Percentiles rank a stretch among this genome's conserved stretches.
Evolutionary conservation across 2,113 vertebrate genomes (phyloP).

Genomic region (Triplophysa dalaica): DNA sequence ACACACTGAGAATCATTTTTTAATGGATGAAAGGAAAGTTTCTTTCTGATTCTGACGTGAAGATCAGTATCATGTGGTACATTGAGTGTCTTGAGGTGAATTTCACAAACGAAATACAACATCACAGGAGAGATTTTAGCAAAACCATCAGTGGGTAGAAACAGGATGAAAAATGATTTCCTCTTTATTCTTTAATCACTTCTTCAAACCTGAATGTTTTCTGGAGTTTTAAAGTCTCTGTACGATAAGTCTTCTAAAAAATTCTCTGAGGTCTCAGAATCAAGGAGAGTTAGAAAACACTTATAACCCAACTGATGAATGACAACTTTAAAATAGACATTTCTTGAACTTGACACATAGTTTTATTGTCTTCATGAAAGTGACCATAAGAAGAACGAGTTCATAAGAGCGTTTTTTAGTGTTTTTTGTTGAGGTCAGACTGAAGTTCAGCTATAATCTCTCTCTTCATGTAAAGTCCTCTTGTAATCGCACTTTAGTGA

Average conservation of each 20-base stretch:
- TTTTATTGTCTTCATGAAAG: too few relatives aligned
- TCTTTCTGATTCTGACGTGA: not conserved
- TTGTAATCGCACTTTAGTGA: conserved; percentile 8
- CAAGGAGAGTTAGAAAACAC: not conserved
- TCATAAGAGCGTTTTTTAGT: too few relatives aligned
- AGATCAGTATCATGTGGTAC: not conserved
- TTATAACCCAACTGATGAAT: too few relatives aligned
- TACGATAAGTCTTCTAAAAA: not conserved
- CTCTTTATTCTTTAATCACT: not conserved
- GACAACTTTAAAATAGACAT: too few relatives aligned
- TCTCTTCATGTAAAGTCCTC: not conserved
- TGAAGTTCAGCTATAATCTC: too few relatives aligned
- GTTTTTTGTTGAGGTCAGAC: too few relatives aligned
- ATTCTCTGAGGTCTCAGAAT: conserved; percentile 42
- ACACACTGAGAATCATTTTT: not conserved
- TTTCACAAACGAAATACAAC: not conserved
- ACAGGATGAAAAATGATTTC: too few relatives aligned
- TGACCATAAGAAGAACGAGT: too few relatives aligned
- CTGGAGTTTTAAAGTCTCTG: not conserved
- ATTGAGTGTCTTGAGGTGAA: not conserved
- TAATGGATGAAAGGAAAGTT: conserved; percentile 23
- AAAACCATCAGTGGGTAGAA: too few relatives aligned
- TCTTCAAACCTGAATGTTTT: not conserved
- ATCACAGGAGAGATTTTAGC: not conserved
- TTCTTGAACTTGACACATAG: too few relatives aligned